A percentile compares a stretch with the other conserved stretches of the same genome.
phyloP scores from a whole-genome alignment of 64 coral and sea anemone species.

The Platygyra sinensis region DNA sequence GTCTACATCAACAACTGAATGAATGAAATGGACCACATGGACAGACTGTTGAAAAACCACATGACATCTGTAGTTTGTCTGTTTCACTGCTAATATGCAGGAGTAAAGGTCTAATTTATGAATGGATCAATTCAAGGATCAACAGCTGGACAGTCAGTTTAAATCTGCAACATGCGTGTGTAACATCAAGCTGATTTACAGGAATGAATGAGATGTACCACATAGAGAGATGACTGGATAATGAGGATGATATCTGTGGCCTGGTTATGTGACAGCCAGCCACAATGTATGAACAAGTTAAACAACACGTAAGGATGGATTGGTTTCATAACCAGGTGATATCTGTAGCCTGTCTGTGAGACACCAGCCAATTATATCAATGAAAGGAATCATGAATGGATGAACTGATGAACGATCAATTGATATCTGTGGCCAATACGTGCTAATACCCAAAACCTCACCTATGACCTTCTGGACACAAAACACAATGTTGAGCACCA shows the following conservation, averaged over 20 bases:
- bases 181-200: background rate
- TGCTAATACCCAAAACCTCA: background rate
- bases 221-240: background rate
- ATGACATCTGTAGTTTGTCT: background rate
- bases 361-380: background rate
- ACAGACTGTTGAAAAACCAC: background rate
- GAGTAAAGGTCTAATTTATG: background rate
- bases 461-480: slow-evolving; percentile 48
- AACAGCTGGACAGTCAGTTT: background rate
- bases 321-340: background rate
- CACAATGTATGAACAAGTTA: too few relatives aligned
- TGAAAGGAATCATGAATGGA: background rate
- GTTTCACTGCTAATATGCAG: background rate
- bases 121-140: background rate
- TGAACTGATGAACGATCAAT: background rate
- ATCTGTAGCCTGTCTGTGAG: background rate
- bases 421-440: background rate
- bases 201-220: background rate
- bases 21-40: background rate
- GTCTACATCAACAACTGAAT: background rate
- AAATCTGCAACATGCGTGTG: background rate
- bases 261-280: background rate
- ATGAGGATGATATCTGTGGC: background rate
- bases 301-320: too few relatives aligned
- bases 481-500: slow-evolving; percentile 21